Evolutionary conservation across 2,113 vertebrate species (phyloP), one percentile per base, ranked within the genome.

Genomic region (Cinclus cinclus): DNA sequence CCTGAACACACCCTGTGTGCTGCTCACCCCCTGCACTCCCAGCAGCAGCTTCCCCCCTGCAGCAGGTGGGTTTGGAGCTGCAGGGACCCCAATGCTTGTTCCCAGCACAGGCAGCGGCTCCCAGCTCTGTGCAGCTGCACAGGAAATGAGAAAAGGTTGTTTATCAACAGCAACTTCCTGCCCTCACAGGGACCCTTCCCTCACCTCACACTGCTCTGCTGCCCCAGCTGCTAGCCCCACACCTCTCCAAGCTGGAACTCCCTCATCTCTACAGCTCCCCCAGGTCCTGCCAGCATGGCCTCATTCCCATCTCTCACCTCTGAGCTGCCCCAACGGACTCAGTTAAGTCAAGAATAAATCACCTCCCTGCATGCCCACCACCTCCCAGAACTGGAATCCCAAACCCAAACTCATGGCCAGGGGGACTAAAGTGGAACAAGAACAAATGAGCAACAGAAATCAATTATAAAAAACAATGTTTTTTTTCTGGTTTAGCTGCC

Each of bases 111-210:
- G 31, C 76, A 35, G 49, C 49, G 56, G 75, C 23, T 39, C 47
- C 64, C 60, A 69, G 85, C 18, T 39, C 65, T 7, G 20, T 70
- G 86, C 95, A 95, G 92, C 96, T 96, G 90, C 90, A 63, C 31
- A 33, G 12, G 96, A 96, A 96, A 86, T 44, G 67, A 86, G 94
- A 77, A 33, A 41, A 67, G 19, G 28, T 22, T 94, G 94, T 96
- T 97, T 95, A 97, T 96, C 96, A 94, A 92, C 86, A 95, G 89
- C 1, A 15, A 95, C 92, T 97, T 95, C 92, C 94, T 87, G 86
- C 92, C 95, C 31, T 3, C 64, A 2, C 1, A 0, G 83, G 92
- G 95, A 86, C 71, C 77, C 86, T 79, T 42, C 41, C 76, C 79
- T 76, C 28, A 19, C 68, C 67, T 24, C 64, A 3, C 21, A 2